Conservation (phyloP, 1,140 invertebrate species). For the Micrasema minimum region DNA sequence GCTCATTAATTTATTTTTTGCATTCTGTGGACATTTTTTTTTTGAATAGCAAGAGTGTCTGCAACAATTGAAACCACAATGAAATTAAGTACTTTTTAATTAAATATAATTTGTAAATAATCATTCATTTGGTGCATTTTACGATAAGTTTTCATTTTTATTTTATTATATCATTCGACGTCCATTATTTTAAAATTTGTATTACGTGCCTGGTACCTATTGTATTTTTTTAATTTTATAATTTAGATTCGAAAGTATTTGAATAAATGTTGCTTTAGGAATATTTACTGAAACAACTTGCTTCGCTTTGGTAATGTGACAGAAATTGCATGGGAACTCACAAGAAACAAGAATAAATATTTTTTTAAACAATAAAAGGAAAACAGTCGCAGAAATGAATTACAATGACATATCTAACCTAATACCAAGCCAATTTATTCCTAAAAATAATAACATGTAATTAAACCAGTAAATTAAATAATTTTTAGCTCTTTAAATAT, state of each 20-base stretch:
- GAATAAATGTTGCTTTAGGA: too few relatives aligned
- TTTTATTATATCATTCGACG: slow-evolving; percentile 14
- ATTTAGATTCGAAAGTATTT: too few relatives aligned
- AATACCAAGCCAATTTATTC: slow-evolving; percentile 11
- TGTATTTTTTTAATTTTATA: too few relatives aligned
- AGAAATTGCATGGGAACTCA: too few relatives aligned
- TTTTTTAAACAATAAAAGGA: background rate
- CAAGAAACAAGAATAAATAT: slow-evolving; percentile 9
- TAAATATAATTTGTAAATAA: background rate
- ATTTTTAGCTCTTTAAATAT: slow-evolving; percentile 10
- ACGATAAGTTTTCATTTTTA: background rate
- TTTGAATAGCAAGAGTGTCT: too few relatives aligned
- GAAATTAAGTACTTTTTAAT: too few relatives aligned
- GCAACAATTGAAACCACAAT: too few relatives aligned
- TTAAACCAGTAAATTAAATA: slow-evolving; percentile 4
- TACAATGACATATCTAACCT: slow-evolving; percentile 19
- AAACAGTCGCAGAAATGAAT: slow-evolving; percentile 10
- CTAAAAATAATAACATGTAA: slow-evolving; percentile 2
- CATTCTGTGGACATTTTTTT: too few relatives aligned
- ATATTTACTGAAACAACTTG: too few relatives aligned
- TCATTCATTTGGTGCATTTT: slow-evolving; percentile 14
- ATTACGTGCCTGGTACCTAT: background rate
- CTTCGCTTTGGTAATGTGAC: too few relatives aligned
- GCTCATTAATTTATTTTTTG: too few relatives aligned
- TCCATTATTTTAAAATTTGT: slow-evolving; percentile 18